Evolutionary conservation across 2,888 invertebrate species (phyloP).

Genomic region (Luperina testacea): DNA sequence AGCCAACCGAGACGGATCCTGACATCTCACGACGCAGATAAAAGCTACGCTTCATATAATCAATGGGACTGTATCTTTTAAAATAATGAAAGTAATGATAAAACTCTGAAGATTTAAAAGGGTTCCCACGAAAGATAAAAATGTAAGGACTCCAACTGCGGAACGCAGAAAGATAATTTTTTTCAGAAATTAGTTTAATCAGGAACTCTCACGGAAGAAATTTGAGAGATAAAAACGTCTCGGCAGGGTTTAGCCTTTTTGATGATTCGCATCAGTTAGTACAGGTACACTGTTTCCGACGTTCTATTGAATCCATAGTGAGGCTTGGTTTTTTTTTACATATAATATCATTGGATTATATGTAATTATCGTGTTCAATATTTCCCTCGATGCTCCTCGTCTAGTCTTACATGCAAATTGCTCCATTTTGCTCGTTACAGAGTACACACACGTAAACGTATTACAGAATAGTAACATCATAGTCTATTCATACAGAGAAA

Average conservation of each 20-base stretch:
- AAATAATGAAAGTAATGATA: conserved; percentile 61
- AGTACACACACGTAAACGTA: conserved; percentile 27
- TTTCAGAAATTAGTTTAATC: conserved; percentile 71
- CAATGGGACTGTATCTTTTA: conserved; percentile 61
- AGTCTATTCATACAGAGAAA: conserved; percentile 32
- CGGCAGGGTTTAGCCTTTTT: conserved; percentile 53
- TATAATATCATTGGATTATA: neutral
- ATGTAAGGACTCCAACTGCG: conserved; percentile 45
- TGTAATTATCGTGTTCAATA: conserved; percentile 1
- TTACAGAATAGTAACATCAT: conserved; percentile 30
- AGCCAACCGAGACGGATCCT: conserved; percentile 58
- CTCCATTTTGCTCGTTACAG: conserved; percentile 16
- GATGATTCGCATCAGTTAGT: conserved; percentile 57
- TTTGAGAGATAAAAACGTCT: conserved; percentile 65
- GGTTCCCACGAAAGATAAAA: conserved; percentile 53
- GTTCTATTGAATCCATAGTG: conserved; percentile 6
- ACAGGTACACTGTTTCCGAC: conserved; percentile 26
- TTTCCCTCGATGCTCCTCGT: conserved; percentile 15
- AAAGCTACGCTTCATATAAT: conserved; percentile 51
- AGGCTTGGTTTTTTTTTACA: neutral
- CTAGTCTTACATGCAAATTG: conserved; percentile 33
- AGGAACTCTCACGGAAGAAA: conserved; percentile 70
- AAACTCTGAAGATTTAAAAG: conserved; percentile 53
- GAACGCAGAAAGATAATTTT: conserved; percentile 55
- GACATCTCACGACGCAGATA: conserved; percentile 52